phyloP scores from a whole-genome alignment of 2,797 vertebrate genomes.

The Alfaro cultratus region DNA sequence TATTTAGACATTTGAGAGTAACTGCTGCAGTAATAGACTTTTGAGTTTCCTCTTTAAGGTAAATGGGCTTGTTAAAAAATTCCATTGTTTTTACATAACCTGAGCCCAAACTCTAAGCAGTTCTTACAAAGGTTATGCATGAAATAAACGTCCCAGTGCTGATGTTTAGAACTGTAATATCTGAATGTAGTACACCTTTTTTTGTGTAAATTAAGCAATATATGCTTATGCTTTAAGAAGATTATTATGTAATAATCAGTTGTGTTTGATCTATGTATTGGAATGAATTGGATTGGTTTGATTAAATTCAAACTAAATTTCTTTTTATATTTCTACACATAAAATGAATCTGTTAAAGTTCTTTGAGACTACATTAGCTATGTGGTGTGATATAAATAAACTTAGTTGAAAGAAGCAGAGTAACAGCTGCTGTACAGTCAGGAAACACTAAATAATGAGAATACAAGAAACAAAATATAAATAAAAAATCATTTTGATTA shows the following conservation, averaged over 20 bases:
- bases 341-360: neutral
- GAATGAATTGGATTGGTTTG: neutral
- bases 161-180: too few relatives aligned
- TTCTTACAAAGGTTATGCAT: neutral
- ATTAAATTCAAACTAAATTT: neutral
- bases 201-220: too few relatives aligned
- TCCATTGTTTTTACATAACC: neutral
- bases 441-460: neutral
- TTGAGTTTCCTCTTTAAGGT: neutral
- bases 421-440: neutral
- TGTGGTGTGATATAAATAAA: neutral
- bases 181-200: too few relatives aligned
- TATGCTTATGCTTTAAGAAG: neutral
- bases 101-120: neutral
- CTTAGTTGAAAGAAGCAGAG: neutral
- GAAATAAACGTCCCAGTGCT: too few relatives aligned
- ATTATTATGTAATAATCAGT: constrained; percentile 1
- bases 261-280: neutral
- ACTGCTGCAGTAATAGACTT: neutral
- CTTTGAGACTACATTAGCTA: neutral
- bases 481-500: neutral
- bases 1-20: neutral
- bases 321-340: neutral
- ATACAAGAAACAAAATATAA: neutral
- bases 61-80: neutral